These are phyloP conservation scores for Ptyas mucosa DNA, from an alignment of 2,113 vertebrate genomes.

Conservation along the genomic window DNA sequence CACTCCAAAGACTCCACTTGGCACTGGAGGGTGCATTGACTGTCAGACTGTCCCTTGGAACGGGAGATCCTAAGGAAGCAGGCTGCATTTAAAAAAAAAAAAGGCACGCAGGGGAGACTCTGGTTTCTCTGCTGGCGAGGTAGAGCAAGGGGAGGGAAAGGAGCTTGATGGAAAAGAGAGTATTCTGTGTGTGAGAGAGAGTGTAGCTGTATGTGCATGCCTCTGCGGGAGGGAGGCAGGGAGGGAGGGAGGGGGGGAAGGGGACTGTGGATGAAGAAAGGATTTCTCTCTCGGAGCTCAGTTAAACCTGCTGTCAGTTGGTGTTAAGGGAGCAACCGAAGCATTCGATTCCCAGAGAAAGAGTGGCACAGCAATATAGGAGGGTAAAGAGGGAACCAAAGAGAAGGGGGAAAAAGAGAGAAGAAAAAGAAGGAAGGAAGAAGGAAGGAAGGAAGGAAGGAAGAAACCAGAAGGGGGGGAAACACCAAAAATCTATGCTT, in stretches of 20 bases:
- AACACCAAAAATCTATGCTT: constrained; percentile 82
- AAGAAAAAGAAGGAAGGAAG: constrained; percentile 33
- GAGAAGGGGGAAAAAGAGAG: constrained; percentile 46
- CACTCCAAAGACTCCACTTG: background rate
- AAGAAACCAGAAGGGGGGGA: constrained; percentile 63
- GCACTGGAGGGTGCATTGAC: background rate
- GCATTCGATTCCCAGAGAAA: constrained; percentile 64
- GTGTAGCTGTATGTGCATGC: constrained; percentile 16
- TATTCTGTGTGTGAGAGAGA: constrained; percentile 10
- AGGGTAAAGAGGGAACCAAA: constrained; percentile 51
- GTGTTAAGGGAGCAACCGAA: constrained; percentile 75
- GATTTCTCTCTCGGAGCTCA: constrained; percentile 69
- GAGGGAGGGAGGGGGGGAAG: constrained; percentile 41
- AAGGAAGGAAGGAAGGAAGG: constrained; percentile 59
- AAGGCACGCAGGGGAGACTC: background rate
- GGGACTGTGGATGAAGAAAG: constrained; percentile 58
- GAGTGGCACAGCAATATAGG: constrained; percentile 56
- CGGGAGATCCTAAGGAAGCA: background rate
- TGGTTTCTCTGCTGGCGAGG: constrained; percentile 30
- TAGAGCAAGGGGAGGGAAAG: constrained; percentile 24
- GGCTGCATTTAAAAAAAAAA: background rate
- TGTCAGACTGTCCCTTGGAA: background rate
- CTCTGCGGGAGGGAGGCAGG: constrained; percentile 44
- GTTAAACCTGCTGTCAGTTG: constrained; percentile 76
- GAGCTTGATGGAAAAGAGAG: constrained; percentile 42